Conservation (phyloP, 1,140 invertebrate genomes). For the Cryptotermes secundus region DNA sequence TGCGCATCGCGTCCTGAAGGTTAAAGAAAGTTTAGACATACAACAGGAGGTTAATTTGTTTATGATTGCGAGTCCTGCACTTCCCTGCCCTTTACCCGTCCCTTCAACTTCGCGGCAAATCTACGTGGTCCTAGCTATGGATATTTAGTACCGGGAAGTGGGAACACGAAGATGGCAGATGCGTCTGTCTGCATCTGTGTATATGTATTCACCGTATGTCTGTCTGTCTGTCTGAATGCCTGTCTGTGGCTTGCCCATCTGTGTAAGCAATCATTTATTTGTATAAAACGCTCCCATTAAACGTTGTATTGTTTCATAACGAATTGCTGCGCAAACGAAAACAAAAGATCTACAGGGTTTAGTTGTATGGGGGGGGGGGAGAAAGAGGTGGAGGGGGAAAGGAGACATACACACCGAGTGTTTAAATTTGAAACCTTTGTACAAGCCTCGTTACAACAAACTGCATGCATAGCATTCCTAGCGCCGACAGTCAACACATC, state of each 20-base stretch:
- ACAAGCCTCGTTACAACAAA: background rate
- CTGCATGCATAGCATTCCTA: background rate
- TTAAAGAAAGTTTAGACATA: too few relatives aligned
- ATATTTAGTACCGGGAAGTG: too few relatives aligned
- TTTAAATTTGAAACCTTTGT: background rate
- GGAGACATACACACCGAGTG: background rate
- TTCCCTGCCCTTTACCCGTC: too few relatives aligned
- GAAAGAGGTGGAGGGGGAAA: background rate
- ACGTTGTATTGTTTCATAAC: background rate
- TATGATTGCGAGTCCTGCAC: too few relatives aligned
- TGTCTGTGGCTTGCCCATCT: background rate
- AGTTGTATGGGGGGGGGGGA: background rate
- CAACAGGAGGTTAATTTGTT: too few relatives aligned
- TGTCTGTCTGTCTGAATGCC: background rate
- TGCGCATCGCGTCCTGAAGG: too few relatives aligned
- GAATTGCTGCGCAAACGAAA: background rate
- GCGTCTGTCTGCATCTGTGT: background rate
- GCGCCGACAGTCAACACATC: background rate
- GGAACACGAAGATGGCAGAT: background rate
- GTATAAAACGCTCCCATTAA: background rate
- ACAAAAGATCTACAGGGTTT: background rate
- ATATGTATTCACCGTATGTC: background rate
- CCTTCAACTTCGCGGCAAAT: too few relatives aligned
- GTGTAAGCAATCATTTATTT: background rate
- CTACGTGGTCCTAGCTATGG: too few relatives aligned